Conservation (phyloP, 2,888 invertebrate genomes). For the Schizaphis graminum region DNA sequence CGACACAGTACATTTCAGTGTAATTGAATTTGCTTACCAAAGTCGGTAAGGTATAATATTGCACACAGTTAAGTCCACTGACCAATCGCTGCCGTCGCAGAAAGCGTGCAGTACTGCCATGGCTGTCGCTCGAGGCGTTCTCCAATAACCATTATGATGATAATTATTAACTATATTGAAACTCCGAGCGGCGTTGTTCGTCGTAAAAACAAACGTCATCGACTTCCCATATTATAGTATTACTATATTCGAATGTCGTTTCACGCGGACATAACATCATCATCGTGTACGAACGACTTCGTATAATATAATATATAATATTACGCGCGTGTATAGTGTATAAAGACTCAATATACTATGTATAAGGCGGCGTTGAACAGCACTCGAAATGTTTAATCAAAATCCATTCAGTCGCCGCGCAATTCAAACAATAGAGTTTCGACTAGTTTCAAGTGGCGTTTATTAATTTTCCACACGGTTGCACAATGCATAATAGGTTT, state of each 20-base stretch:
- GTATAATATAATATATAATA: background rate
- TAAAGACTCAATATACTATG: conserved; percentile 7
- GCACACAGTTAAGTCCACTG: background rate
- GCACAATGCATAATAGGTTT: conserved; percentile 17
- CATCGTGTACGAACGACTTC: background rate
- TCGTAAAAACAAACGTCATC: background rate
- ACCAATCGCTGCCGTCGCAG: background rate
- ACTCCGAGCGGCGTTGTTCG: background rate
- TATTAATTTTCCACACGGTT: conserved; percentile 55
- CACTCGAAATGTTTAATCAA: conserved; percentile 60
- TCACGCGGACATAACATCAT: background rate
- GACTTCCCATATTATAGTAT: background rate
- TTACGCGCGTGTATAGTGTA: background rate
- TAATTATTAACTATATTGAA: background rate
- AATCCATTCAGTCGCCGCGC: conserved; percentile 29
- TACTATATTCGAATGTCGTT: background rate
- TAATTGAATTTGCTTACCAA: background rate
- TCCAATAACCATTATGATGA: background rate
- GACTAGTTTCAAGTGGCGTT: conserved; percentile 45
- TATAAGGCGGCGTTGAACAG: conserved; percentile 37
- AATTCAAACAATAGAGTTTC: conserved; percentile 37
- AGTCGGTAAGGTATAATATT: background rate
- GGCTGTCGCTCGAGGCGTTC: background rate
- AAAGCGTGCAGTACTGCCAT: background rate
- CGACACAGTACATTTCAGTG: background rate